phyloP scores from a whole-genome alignment of 2,888 invertebrate genomes.

The Acanthacorydalis orientalis region DNA sequence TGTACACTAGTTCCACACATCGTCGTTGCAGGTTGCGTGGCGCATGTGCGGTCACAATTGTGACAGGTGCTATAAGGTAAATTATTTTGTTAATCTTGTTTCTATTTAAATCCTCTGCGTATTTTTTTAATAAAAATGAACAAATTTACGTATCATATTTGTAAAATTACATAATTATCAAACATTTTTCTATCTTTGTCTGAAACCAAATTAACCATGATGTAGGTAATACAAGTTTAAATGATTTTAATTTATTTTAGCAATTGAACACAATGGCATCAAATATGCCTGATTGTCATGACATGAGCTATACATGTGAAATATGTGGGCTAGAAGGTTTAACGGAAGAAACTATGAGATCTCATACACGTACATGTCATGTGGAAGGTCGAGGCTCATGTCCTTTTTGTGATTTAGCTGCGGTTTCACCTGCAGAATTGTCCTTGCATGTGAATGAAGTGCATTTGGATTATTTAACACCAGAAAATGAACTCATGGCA shows the following conservation, averaged over 20 bases:
- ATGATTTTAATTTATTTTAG: neutral
- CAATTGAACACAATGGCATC: conserved; percentile 25
- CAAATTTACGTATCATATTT: neutral
- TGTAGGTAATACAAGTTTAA: neutral
- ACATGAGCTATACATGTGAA: conserved; percentile 53
- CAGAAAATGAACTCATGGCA: conserved; percentile 58
- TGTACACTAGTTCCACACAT: neutral
- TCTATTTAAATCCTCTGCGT: neutral
- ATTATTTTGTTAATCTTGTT: neutral
- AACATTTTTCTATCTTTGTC: neutral
- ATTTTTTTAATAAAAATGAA: neutral
- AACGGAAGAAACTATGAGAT: conserved; percentile 60
- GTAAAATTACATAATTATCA: neutral
- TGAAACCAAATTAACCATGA: neutral
- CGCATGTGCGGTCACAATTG: conserved; percentile 1
- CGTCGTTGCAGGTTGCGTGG: conserved; percentile 3
- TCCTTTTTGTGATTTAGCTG: conserved; percentile 65
- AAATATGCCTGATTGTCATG: conserved; percentile 36
- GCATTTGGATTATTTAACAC: conserved; percentile 69
- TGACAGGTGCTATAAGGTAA: neutral
- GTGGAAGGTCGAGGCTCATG: conserved; percentile 63
- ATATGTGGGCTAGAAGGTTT: conserved; percentile 73
- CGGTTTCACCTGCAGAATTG: conserved; percentile 56
- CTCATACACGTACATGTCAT: conserved; percentile 62
- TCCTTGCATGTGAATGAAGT: conserved; percentile 66